Percentiles rank a stretch among this genome's conserved stretches.
phyloP scores from a whole-genome alignment of 2,113 vertebrate species.

The Phainopepla nitens region DNA sequence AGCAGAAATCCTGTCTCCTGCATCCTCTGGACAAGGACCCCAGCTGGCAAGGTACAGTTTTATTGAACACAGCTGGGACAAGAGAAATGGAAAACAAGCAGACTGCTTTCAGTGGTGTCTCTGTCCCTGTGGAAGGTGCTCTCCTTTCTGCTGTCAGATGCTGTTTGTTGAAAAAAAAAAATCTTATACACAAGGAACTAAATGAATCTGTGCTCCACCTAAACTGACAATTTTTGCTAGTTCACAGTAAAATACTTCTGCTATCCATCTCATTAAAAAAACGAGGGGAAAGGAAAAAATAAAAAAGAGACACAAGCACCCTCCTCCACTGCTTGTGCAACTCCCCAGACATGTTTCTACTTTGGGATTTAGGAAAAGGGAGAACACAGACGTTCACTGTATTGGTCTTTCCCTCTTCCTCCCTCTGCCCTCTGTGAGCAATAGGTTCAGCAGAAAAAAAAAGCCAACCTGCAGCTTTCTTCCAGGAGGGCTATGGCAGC shows the following conservation, averaged over 20 bases:
- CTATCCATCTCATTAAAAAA: not conserved
- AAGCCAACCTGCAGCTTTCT: not conserved
- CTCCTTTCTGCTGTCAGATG: not conserved
- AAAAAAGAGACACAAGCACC: not conserved
- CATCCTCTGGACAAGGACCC: not conserved
- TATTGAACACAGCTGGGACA: not conserved
- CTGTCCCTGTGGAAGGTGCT: not conserved
- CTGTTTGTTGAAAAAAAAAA: not conserved
- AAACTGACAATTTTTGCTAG: not conserved
- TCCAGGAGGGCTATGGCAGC: not conserved
- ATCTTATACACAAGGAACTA: not conserved
- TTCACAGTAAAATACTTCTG: not conserved
- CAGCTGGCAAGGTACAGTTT: not conserved
- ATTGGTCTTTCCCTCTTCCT: not conserved
- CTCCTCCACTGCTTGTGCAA: not conserved
- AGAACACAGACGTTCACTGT: not conserved
- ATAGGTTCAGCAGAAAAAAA: not conserved
- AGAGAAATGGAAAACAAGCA: not conserved
- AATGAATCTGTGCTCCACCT: not conserved
- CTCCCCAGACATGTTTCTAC: not conserved
- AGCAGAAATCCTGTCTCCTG: not conserved
- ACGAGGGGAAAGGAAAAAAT: fast-evolving
- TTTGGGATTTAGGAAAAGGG: not conserved
- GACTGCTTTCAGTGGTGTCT: not conserved
- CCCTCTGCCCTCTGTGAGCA: not conserved